Evolutionary conservation across 2,797 vertebrate species (phyloP).

Genomic region (Streptopelia turtur): DNA sequence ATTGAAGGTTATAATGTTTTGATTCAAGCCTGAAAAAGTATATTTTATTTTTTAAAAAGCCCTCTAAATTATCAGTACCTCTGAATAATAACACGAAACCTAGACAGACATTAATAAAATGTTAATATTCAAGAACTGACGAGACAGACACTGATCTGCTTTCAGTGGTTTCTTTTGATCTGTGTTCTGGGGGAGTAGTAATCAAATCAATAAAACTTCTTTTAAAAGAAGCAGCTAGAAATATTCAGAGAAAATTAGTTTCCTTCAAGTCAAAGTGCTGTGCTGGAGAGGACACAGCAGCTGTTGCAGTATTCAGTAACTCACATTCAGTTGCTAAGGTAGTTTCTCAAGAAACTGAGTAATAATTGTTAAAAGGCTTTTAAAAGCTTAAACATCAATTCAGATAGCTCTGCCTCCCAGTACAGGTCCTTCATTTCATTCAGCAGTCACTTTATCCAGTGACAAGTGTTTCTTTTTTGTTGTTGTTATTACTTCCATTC

Average conservation of each 20-base stretch:
- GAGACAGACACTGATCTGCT: constrained; percentile 35
- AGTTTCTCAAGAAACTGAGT: constrained; percentile 6
- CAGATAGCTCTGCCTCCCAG: not conserved
- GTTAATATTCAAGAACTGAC: constrained; percentile 32
- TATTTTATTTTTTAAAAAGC: not conserved
- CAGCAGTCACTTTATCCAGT: not conserved
- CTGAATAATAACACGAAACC: not conserved
- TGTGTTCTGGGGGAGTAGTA: constrained; percentile 7
- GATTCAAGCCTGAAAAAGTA: not conserved
- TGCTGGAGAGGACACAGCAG: not conserved
- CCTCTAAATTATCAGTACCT: not conserved
- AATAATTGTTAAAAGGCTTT: constrained; percentile 2
- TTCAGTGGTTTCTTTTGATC: constrained; percentile 26
- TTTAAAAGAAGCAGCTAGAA: constrained; percentile 40
- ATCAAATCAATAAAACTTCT: constrained; percentile 49
- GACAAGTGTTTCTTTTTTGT: not conserved
- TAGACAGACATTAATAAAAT: not conserved
- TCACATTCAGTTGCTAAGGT: constrained; percentile 20
- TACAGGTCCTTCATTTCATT: not conserved
- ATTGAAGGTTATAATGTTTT: not conserved
- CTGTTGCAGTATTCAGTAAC: not conserved
- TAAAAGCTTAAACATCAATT: not conserved
- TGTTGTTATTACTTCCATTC: not conserved
- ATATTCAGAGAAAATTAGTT: constrained; percentile 43
- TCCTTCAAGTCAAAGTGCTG: constrained; percentile 5